phyloP scores from a whole-genome alignment of 2,888 invertebrate genomes.

The Spatulosminthurus flaviceps region DNA sequence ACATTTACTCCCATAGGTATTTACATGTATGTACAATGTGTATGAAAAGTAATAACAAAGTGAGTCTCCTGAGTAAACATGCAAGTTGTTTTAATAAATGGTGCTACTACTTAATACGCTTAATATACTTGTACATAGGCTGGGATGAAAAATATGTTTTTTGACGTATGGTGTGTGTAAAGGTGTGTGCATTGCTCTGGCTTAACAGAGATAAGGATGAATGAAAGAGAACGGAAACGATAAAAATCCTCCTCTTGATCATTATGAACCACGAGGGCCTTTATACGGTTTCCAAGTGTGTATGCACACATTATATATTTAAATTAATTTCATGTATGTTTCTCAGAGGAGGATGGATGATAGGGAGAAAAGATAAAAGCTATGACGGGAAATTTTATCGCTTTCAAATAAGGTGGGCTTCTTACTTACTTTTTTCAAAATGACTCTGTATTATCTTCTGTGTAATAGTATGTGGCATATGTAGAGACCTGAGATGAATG shows the following conservation, averaged over 20 bases:
- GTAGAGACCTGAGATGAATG: too few relatives aligned
- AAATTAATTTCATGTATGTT: neutral
- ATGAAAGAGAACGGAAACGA: conserved; percentile 18
- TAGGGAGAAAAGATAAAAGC: neutral
- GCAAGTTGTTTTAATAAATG: neutral
- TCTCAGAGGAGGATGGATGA: neutral
- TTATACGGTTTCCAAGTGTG: neutral
- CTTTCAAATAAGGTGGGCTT: neutral
- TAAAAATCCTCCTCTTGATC: neutral
- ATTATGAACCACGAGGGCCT: neutral
- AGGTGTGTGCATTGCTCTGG: too few relatives aligned
- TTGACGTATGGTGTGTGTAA: too few relatives aligned
- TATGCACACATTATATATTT: too few relatives aligned
- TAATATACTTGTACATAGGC: too few relatives aligned
- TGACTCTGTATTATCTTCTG: too few relatives aligned
- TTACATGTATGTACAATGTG: neutral
- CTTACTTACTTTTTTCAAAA: neutral
- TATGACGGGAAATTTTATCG: neutral
- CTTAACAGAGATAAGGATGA: conserved; percentile 11
- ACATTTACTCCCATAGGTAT: too few relatives aligned
- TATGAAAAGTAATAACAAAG: neutral
- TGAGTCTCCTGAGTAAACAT: neutral
- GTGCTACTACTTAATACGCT: too few relatives aligned
- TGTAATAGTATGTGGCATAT: too few relatives aligned
- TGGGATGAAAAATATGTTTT: too few relatives aligned